Evolutionary conservation across 2,888 invertebrate species (phyloP).

Genomic region (Choreutis nemorana): DNA sequence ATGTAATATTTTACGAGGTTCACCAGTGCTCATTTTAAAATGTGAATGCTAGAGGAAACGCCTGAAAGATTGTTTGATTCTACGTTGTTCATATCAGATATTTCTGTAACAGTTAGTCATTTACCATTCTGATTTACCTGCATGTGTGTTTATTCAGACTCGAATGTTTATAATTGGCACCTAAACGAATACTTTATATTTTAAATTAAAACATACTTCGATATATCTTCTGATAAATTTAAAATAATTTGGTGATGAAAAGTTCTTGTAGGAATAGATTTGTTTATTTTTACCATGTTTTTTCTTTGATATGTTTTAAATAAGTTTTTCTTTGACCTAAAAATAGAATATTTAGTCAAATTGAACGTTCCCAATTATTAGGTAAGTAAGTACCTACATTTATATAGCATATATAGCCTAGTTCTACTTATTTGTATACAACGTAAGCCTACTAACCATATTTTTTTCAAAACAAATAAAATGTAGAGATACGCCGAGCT

Average conservation of each 20-base stretch:
- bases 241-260: conserved; percentile 47
- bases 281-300: no score
- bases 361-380: no score
- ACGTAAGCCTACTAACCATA: no score
- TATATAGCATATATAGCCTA: no score
- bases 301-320: no score
- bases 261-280: no score
- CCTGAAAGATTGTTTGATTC: conserved; percentile 57
- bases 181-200: conserved; percentile 52
- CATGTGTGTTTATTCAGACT: conserved; percentile 54
- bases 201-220: conserved; percentile 59
- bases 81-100: conserved; percentile 47
- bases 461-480: no score
- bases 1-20: conserved; percentile 64
- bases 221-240: conserved; percentile 33
- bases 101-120: conserved; percentile 62
- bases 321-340: no score
- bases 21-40: conserved; percentile 60
- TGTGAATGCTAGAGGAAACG: conserved; percentile 52
- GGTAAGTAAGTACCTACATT: no score
- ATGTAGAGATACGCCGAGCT: no score
- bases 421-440: no score
- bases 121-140: conserved; percentile 63
- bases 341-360: no score
- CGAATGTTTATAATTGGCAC: conserved; percentile 49